phyloP scores from a whole-genome alignment of 2,888 invertebrate genomes.

The Ptychoptera contaminata region DNA sequence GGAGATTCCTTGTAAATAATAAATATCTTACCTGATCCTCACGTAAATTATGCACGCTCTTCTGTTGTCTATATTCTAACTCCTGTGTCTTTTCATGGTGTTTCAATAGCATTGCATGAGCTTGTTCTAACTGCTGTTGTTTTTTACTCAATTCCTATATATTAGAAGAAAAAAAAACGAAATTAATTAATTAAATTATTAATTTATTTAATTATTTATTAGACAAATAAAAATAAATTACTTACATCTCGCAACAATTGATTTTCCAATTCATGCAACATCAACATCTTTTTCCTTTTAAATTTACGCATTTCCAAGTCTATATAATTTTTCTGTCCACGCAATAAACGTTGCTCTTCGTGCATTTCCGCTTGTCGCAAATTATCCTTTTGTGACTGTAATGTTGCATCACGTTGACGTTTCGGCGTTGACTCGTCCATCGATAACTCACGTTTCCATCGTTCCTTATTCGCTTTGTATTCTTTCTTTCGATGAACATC shows the following conservation, averaged over 20 bases:
- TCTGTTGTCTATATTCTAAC: constrained; percentile 87
- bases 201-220: neutral
- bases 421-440: constrained; percentile 87
- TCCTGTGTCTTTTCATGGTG: constrained; percentile 97
- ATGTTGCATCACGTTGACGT: constrained; percentile 74
- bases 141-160: constrained; percentile 82
- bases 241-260: constrained; percentile 75
- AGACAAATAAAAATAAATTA: constrained; percentile 4
- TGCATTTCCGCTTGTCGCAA: constrained; percentile 81
- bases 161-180: constrained; percentile 3
- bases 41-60: constrained; percentile 81
- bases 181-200: constrained; percentile 1
- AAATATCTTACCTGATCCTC: constrained; percentile 53
- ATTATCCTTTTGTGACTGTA: constrained; percentile 84
- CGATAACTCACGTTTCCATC: constrained; percentile 87
- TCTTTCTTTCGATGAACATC: constrained; percentile 89
- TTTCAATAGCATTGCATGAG: constrained; percentile 81
- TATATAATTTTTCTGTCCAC: constrained; percentile 79
- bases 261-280: constrained; percentile 77
- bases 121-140: constrained; percentile 87
- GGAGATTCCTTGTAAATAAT: neutral
- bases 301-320: constrained; percentile 87
- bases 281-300: constrained; percentile 74
- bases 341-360: constrained; percentile 73
- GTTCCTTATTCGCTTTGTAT: constrained; percentile 90